Conservation (phyloP, 1,140 invertebrate genomes). For the Hirudo medicinalis region DNA sequence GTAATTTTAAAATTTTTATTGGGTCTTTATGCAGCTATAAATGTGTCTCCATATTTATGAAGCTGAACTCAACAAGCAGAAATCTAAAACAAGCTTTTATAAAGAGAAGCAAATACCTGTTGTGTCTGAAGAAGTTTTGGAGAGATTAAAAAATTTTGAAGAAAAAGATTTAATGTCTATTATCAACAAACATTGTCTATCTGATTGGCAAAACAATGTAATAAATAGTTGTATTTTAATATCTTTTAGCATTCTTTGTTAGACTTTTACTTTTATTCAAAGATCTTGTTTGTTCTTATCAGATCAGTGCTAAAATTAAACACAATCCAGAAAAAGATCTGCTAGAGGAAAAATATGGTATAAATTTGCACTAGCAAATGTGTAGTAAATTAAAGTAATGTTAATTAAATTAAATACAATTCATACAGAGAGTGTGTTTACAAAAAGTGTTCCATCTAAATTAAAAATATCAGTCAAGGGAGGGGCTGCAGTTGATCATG, state of each 20-base stretch:
- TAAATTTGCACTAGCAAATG: neutral
- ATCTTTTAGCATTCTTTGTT: neutral
- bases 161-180: constrained; percentile 39
- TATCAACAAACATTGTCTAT: constrained; percentile 59
- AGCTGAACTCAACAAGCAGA: constrained; percentile 57
- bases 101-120: constrained; percentile 61
- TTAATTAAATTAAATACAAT: neutral
- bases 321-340: neutral
- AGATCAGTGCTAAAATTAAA: no score
- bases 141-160: constrained; percentile 38
- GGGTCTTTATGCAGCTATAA: neutral
- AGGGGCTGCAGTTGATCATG: constrained; percentile 74
- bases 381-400: neutral
- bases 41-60: constrained; percentile 16
- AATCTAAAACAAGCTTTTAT: constrained; percentile 53
- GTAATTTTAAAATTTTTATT: neutral
- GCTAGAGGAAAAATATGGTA: neutral
- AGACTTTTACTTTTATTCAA: no score
- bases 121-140: constrained; percentile 61
- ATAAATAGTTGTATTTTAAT: constrained; percentile 23
- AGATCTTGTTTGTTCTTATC: no score
- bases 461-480: constrained; percentile 59
- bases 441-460: constrained; percentile 38
- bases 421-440: constrained; percentile 33
- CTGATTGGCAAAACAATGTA: constrained; percentile 69